Conservation (phyloP, 2,113 vertebrate species). For the Protomyctophum bolini region DNA sequence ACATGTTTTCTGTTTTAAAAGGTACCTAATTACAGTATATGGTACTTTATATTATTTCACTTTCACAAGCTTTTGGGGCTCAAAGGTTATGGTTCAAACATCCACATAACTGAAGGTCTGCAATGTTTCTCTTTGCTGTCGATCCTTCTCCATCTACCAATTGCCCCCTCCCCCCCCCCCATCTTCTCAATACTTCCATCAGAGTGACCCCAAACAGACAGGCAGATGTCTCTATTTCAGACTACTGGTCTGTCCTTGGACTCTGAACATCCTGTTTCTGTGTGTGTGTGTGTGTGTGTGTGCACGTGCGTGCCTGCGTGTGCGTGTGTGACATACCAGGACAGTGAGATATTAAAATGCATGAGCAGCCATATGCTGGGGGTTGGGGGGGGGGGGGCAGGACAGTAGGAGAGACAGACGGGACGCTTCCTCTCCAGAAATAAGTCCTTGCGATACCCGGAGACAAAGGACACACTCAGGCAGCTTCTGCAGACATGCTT, state of each 20-base stretch:
- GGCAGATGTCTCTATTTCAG: slow-evolving; percentile 63
- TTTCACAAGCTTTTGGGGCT: too few relatives aligned
- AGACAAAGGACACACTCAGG: slow-evolving; percentile 57
- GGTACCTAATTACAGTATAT: too few relatives aligned
- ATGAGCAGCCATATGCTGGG: slow-evolving; percentile 66
- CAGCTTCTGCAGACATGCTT: slow-evolving; percentile 24
- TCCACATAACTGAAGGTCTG: too few relatives aligned
- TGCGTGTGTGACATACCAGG: slow-evolving; percentile 10
- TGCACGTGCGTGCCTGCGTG: too few relatives aligned
- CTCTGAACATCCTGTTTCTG: slow-evolving; percentile 51
- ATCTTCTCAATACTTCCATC: slow-evolving; percentile 13
- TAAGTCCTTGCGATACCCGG: slow-evolving; percentile 47
- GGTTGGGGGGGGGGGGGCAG: not conserved
- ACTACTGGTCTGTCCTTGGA: slow-evolving; percentile 54
- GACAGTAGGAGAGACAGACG: slow-evolving; percentile 7
- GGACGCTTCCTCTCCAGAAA: slow-evolving; percentile 56
- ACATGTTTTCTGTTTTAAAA: too few relatives aligned
- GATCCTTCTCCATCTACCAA: slow-evolving; percentile 24
- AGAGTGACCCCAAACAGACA: slow-evolving; percentile 45
- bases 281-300: too few relatives aligned
- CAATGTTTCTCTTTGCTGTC: slow-evolving; percentile 41
- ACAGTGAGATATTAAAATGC: slow-evolving; percentile 71
- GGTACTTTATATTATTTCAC: too few relatives aligned
- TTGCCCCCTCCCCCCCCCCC: slow-evolving; percentile 10
- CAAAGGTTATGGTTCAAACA: too few relatives aligned